A percentile compares a stretch with the other conserved stretches of the same genome.
phyloP scores from a whole-genome alignment of 1,140 invertebrate species.

The Pogonognathellus flavescens region DNA sequence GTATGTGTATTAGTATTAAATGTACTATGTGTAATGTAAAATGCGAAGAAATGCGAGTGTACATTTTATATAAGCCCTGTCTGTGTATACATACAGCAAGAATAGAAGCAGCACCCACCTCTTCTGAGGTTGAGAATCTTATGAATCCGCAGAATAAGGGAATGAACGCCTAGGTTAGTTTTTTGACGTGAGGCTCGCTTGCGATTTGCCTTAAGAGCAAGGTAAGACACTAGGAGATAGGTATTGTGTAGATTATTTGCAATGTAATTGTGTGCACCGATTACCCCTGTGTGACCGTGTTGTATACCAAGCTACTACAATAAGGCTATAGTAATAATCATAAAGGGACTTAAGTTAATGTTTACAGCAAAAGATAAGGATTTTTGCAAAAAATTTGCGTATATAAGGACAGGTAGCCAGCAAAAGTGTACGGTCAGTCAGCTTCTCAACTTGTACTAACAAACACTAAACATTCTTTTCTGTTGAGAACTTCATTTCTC shows the following conservation, averaged over 20 bases:
- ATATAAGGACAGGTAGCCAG: constrained; percentile 19
- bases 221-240: not conserved
- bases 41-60: not conserved
- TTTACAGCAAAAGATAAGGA: not conserved
- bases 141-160: not conserved
- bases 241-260: not conserved
- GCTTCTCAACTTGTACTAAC: constrained; percentile 8
- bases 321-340: not conserved
- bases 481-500: not conserved
- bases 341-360: constrained; percentile 22
- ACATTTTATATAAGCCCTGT: not conserved
- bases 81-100: no score
- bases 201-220: constrained; percentile 8
- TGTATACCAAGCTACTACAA: not conserved
- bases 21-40: not conserved
- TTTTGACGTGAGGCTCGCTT: constrained; percentile 1
- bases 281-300: not conserved
- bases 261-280: not conserved
- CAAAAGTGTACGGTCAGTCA: constrained; percentile 46
- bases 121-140: not conserved
- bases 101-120: not conserved
- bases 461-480: constrained; percentile 5
- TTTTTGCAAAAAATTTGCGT: constrained; percentile 7
- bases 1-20: not conserved
- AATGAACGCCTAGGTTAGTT: constrained; percentile 8